Conservation (phyloP, 2,888 invertebrate species). For the Colostygia pectinataria region DNA sequence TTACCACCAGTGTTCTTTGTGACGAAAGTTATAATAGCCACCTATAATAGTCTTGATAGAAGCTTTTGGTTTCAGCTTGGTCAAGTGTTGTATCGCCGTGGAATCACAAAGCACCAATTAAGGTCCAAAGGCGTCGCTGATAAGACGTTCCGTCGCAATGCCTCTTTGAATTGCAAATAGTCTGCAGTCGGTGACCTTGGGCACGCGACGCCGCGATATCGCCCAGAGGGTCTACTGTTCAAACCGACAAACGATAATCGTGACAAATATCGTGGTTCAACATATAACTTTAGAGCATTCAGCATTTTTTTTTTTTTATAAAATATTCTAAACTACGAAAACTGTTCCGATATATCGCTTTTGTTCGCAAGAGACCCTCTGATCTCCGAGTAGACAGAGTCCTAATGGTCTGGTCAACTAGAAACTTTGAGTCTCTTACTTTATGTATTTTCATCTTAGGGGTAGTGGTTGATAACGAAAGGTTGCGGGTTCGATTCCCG, state of each 20-base stretch:
- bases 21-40: no score
- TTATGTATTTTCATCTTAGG: neutral
- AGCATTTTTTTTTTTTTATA: no score
- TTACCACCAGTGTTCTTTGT: no score
- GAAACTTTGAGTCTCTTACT: neutral
- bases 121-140: constrained; percentile 39
- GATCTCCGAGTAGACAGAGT: constrained; percentile 23
- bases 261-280: no score
- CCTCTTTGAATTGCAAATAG: constrained; percentile 54
- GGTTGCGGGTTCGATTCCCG: no score
- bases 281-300: no score
- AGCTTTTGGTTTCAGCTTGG: constrained; percentile 1
- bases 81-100: constrained; percentile 25
- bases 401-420: constrained; percentile 28
- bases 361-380: no score
- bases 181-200: constrained; percentile 42
- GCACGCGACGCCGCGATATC: constrained; percentile 56
- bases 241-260: no score
- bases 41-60: neutral
- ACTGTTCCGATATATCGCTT: no score
- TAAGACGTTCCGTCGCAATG: constrained; percentile 45
- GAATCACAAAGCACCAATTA: constrained; percentile 45
- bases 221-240: no score
- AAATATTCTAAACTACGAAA: no score
- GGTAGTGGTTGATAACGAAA: no score